Percentiles rank a stretch among this genome's conserved stretches.
These are phyloP conservation scores for Dicranocentrus wangi DNA, from an alignment of 2,888 invertebrate genomes.

Conservation along the genomic window DNA sequence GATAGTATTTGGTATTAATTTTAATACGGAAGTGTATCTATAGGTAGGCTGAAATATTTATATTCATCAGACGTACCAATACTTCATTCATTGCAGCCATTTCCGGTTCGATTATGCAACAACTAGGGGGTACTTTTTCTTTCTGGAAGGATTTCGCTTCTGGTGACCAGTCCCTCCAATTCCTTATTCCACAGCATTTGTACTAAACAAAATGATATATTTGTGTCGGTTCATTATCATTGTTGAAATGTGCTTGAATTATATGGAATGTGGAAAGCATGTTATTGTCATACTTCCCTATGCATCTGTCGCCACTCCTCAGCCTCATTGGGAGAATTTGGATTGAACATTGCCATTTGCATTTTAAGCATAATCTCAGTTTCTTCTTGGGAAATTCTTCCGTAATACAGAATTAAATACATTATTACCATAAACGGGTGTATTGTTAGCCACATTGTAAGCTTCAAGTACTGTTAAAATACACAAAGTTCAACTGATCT, in stretches of 20 bases:
- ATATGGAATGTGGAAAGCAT: background rate
- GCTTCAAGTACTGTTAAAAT: conserved; percentile 10
- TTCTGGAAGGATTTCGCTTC: background rate
- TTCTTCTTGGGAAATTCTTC: background rate
- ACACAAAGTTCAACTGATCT: too few species aligned
- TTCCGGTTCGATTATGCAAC: conserved; percentile 2
- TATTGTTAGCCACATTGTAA: background rate
- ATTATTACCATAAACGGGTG: background rate
- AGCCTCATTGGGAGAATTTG: background rate
- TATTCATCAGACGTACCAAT: background rate
- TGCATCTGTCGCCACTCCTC: background rate
- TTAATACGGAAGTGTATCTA: background rate
- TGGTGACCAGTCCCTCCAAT: conserved; percentile 16
- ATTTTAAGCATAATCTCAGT: background rate
- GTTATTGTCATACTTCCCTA: background rate
- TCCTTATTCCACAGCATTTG: conserved; percentile 30
- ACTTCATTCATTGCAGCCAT: background rate
- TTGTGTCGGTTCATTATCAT: background rate
- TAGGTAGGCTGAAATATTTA: background rate
- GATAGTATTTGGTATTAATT: background rate
- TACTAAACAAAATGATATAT: conserved; percentile 8
- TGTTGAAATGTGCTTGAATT: background rate
- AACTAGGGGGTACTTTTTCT: conserved; percentile 25
- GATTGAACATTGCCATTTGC: background rate
- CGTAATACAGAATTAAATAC: conserved; percentile 6